Evolutionary conservation across 2,888 invertebrate genomes (phyloP).

Genomic region (Nomada fucata): DNA sequence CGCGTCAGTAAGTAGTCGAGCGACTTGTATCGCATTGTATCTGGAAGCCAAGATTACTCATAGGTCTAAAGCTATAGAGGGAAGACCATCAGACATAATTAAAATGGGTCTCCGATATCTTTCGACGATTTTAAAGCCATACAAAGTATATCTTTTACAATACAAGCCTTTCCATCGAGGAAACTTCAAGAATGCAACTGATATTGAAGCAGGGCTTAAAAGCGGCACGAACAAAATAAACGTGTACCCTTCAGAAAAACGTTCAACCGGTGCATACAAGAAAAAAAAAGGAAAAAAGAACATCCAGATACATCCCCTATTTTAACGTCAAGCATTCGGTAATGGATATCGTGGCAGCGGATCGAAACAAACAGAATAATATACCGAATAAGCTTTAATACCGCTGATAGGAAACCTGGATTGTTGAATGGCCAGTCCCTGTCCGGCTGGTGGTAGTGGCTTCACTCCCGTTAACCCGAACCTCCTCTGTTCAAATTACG

Average conservation of each 20-base stretch:
- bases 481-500: constrained; percentile 37
- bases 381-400: constrained; percentile 78
- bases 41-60: too few relatives aligned
- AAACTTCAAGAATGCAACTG: neutral
- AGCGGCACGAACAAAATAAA: neutral
- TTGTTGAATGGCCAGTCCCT: constrained; percentile 69
- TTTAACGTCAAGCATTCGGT: constrained; percentile 80
- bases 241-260: neutral
- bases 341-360: constrained; percentile 75
- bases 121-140: neutral
- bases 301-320: constrained; percentile 58
- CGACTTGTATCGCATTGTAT: too few relatives aligned
- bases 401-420: constrained; percentile 81
- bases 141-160: neutral
- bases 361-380: constrained; percentile 64
- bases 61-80: too few relatives aligned
- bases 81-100: too few relatives aligned
- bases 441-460: constrained; percentile 51
- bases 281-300: constrained; percentile 2
- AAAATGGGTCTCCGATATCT: neutral
- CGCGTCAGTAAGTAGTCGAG: too few relatives aligned
- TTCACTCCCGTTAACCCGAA: constrained; percentile 46
- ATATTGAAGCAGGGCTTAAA: neutral
- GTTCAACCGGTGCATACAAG: constrained; percentile 28
- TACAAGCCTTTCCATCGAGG: neutral